These are phyloP conservation scores for Venusia cambrica DNA, from an alignment of 2,888 invertebrate genomes.

Conservation along the genomic window DNA sequence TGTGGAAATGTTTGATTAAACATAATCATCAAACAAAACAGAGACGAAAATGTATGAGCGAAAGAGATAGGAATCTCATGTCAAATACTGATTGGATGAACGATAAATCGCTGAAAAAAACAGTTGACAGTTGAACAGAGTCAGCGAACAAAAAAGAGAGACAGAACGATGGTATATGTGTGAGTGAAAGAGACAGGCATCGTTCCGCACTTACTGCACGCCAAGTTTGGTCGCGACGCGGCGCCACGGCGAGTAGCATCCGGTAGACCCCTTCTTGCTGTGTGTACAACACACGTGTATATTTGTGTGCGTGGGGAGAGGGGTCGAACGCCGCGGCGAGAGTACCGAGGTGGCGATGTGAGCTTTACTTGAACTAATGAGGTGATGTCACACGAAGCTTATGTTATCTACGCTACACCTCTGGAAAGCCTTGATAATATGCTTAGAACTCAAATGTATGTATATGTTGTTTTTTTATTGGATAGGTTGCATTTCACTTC, in stretches of 20 bases:
- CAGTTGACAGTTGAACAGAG: conserved; percentile 6
- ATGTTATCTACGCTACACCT: no score
- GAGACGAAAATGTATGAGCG: conserved; percentile 14
- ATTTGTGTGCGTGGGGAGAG: conserved; percentile 55
- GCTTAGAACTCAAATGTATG: no score
- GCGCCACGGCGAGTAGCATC: conserved; percentile 95
- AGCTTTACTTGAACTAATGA: no score
- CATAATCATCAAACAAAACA: no score
- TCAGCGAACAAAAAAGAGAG: conserved; percentile 31
- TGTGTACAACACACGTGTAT: conserved; percentile 67
- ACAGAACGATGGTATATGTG: conserved; percentile 57
- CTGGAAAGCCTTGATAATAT: no score
- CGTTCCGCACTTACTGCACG: conserved; percentile 91
- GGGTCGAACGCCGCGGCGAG: conserved; percentile 29
- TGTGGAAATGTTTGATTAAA: no score
- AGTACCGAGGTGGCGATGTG: conserved; percentile 40
- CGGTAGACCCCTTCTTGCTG: conserved; percentile 84
- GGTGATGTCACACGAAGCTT: no score
- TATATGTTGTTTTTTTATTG: no score
- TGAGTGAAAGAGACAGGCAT: conserved; percentile 61
- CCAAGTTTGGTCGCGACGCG: conserved; percentile 96
- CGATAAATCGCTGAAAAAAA: no score
- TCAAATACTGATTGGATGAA: neutral
- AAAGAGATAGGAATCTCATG: conserved; percentile 3
- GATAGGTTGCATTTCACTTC: no score